Evolutionary conservation across 2,113 vertebrate genomes (phyloP), one percentile per base, ranked within the genome.

Genomic region (Microtus montanus): DNA sequence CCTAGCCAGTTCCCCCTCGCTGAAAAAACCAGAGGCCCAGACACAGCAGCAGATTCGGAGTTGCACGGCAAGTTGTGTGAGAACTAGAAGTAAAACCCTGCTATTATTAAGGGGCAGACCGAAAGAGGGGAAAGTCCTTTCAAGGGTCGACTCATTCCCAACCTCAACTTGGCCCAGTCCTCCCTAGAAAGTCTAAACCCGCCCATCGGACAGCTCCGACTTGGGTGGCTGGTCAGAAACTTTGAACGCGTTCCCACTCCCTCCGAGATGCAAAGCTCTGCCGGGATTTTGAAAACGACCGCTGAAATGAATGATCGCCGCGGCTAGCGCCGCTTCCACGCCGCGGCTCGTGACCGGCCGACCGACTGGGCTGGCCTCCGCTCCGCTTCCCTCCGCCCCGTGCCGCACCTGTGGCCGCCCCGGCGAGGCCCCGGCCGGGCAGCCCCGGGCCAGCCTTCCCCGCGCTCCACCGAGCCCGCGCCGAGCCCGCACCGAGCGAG

Each of bases 241-340:
- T 96, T 96, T 33, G 49, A 84, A 66, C 35, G 58, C 74, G 54
- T 70, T 64, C 38, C 44, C 73, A 41, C 24, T 52, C n/a, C 86
- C 58, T 41, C n/a, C 2, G 73, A 20, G 78, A 49, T 14, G 19
- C 54, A 15, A 66, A 58, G 87, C 92, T 92, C 95, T 52, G 94
- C 63, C 54, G 2, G 68, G 58, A 44, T 75, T 97, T 95, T 95
- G 89, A 96, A 97, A 96, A 74, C 66, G 71, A 92, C 96, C 95
- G 96, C 96, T 77, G 26, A 54, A 93, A 89, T 70, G 70, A 64
- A 91, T 13, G 95, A 93, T 87, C 78, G 33, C 68, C 4, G 91
- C 94, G 15, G 47, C 87, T 73, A 44, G 61, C 20, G 74, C 85
- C 82, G 44, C 66, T 22, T n/a, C 66, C 44, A 11, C 19, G 41